These are phyloP conservation scores for Leptinotarsa tumamoca DNA, from an alignment of 2,888 invertebrate species.

Conservation along the genomic window DNA sequence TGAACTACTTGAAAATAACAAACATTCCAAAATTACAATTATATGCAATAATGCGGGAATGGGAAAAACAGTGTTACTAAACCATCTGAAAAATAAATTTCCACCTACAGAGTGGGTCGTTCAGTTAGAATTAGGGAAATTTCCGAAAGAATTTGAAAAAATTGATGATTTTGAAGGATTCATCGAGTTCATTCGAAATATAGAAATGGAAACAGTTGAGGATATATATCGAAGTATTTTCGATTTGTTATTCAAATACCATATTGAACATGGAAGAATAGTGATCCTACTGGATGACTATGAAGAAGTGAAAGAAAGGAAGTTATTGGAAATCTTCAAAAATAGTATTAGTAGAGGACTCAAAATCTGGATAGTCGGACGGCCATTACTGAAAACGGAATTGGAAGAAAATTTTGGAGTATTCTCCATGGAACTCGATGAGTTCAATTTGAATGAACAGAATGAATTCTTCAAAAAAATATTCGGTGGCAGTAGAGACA, in stretches of 20 bases:
- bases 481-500: background rate
- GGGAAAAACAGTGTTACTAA: constrained; percentile 34
- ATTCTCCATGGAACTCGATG: constrained; percentile 30
- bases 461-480: constrained; percentile 24
- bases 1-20: background rate
- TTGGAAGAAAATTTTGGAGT: constrained; percentile 25
- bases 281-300: constrained; percentile 33
- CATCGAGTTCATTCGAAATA: constrained; percentile 17
- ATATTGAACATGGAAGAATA: constrained; percentile 10
- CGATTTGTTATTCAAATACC: constrained; percentile 7
- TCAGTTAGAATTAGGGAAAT: constrained; percentile 28
- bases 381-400: constrained; percentile 23
- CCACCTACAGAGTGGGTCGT: constrained; percentile 29
- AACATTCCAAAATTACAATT: constrained; percentile 25
- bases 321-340: constrained; percentile 28
- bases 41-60: constrained; percentile 37
- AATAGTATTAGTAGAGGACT: constrained; percentile 18
- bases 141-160: background rate
- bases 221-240: constrained; percentile 12
- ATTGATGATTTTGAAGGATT: constrained; percentile 23
- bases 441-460: constrained; percentile 29
- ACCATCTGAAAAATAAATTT: constrained; percentile 18
- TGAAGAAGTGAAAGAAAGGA: constrained; percentile 26
- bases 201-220: constrained; percentile 12
- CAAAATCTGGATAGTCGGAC: constrained; percentile 33